A percentile compares a stretch with the other conserved stretches of the same genome.
Conservation (phyloP, 2,888 invertebrate genomes). For the Agapostemon virescens region DNA sequence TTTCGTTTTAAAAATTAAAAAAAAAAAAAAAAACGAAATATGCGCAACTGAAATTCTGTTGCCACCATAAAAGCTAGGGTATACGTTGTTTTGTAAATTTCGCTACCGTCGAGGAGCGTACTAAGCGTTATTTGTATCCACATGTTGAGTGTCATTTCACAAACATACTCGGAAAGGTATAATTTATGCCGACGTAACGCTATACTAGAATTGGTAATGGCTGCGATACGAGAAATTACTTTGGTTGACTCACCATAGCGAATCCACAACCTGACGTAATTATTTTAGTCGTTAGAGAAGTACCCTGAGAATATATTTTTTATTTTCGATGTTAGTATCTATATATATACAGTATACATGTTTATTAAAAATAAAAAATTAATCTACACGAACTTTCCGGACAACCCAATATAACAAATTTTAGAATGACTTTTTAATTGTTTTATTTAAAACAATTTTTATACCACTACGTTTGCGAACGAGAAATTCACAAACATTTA, state of each 20-base stretch:
- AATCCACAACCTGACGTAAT: background rate
- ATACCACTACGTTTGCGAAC: too few species aligned
- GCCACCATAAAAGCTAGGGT: background rate
- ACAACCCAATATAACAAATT: too few species aligned
- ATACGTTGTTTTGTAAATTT: background rate
- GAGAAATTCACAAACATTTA: too few species aligned
- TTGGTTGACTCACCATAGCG: background rate
- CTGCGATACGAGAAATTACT: too few species aligned
- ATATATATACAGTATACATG: too few species aligned
- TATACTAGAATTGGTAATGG: conserved; percentile 2
- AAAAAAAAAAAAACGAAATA: too few species aligned
- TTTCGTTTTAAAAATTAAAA: too few species aligned
- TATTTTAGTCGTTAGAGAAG: background rate
- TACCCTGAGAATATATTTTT: background rate
- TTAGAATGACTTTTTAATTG: too few species aligned
- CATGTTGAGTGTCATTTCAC: background rate
- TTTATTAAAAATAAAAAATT: too few species aligned
- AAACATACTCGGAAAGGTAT: background rate
- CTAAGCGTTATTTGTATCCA: background rate
- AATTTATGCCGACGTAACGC: background rate
- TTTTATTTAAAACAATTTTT: too few species aligned
- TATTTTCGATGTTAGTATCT: too few species aligned
- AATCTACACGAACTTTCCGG: too few species aligned
- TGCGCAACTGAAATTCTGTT: background rate
- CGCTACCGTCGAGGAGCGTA: background rate